Base-by-base conservation (phyloP, 1,140 invertebrate species). In the Schmidtea mediterranea region DNA sequence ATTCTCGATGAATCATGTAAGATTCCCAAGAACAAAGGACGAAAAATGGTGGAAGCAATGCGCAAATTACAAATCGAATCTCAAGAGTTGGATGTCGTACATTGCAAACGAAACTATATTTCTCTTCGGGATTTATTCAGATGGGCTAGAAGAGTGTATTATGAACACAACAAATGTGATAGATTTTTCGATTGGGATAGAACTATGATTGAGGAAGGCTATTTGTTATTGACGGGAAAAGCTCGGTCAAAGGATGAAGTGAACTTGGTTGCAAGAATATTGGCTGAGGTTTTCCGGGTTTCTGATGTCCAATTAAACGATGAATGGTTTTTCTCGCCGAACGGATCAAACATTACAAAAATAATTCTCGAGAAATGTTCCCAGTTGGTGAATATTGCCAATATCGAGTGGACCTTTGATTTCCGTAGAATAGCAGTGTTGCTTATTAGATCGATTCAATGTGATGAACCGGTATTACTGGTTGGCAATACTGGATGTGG, bases 1-100 rank as follows among this genome's bases (percentile, higher is more conserved):
- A 98, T 98, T 62, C 71, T 98, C 12, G 76, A 89, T 58, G 68
- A 80, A 57, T 70, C 84, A 53, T 95, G 87, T 67, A 69, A 75
- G 9, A 75, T 98, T 57, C 79, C 89, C 12, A 36, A 40, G 38
- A 32, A 32, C 10, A 32, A 32, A 32, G 26, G n/a, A 32, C 38
- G 39, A 16, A 52, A 48, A 46, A 18, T 49, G 12, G 12, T 23
- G 43, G 43, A 48, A 49, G 9, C 48, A 23, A 18, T 13, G n/a
- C 48, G 15, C 5, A 22, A 40, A 49, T 49, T 49, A 46, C 15
- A 36, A 16, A 49, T 18, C 6, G 49, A 50, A 22, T 48, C 18
- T 21, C n/a, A 16, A 19, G 15, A 32, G 10, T 37, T 13, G 16
- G 6, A 48, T 48, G 24, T n/a, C 36, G 13, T 1, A 12, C 37